Evolutionary conservation across 2,797 vertebrate species (phyloP), one percentile per base, ranked within the genome.

Genomic region (Alectoris magna): DNA sequence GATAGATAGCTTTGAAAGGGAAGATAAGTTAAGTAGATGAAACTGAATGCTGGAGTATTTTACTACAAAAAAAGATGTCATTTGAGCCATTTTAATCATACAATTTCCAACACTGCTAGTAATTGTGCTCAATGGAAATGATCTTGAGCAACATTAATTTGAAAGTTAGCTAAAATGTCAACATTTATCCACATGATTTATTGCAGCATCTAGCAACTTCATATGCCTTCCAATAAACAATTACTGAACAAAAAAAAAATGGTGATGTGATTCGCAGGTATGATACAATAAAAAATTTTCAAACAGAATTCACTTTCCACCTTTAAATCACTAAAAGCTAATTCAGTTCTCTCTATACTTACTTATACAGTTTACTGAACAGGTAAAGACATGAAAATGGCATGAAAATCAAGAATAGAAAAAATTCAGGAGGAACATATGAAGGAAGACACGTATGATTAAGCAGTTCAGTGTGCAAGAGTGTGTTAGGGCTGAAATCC

Each of bases 321-420:
- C 58, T 80, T 93, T 38, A 89, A 80, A 91, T 60, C 8, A 80
- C 27, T 8, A 77, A 41, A 68, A 89, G 18, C 21, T 80, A 95
- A 83, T 83, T 79, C 29, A 55, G 23, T 72, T 63, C 29, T 86
- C 49, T 59, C 39, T 68, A 75, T 49, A 85, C 7, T 55, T 66
- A 79, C 56, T 67, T 31, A 12, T 3, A 56, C 9, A 46, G 13
- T 60, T 95, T 38, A 71, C 27, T 73, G 36, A 64, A 74, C 51
- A 70, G 70, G 63, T 46, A 51, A 71, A 90, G 26, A 16, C 26
- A 92, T 3, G 2, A 76, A 90, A 90, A 76, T 2, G 76, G 23
- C 59, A 70, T 34, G 34, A 88, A 58, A 82, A 36, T 43, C 55
- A 82, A 27, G 21, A 36, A 82, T 0, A 38, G 15, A 79, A 82